These are phyloP conservation scores for Nannobrachium achirus DNA, from an alignment of 2,113 vertebrate genomes.

Conservation along the genomic window DNA sequence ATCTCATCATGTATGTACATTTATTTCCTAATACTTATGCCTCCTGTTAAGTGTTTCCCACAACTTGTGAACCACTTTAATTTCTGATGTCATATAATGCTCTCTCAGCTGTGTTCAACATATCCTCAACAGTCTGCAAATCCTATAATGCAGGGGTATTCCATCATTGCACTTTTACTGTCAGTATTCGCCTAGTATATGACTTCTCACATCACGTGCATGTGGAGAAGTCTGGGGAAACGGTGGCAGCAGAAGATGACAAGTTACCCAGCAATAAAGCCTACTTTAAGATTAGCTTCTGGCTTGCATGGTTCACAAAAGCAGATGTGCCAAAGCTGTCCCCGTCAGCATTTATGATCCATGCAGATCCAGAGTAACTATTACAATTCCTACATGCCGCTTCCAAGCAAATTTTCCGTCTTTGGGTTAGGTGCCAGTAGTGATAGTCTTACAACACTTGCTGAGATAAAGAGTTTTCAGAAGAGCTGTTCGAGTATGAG, in stretches of 20 bases:
- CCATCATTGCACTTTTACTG: slow-evolving; percentile 23
- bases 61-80: slow-evolving; percentile 45
- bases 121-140: slow-evolving; percentile 14
- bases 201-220: slow-evolving; percentile 19
- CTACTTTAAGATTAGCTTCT: not conserved
- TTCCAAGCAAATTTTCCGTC: no score
- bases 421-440: no score
- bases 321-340: no score
- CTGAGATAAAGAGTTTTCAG: not conserved
- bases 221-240: slow-evolving; percentile 1
- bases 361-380: no score
- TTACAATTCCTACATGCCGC: no score
- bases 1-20: slow-evolving; percentile 30
- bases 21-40: slow-evolving; percentile 35
- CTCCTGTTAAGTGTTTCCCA: slow-evolving; percentile 42
- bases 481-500: not conserved
- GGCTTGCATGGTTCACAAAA: not conserved
- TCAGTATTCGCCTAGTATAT: slow-evolving; percentile 22
- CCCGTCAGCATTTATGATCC: no score
- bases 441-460: not conserved
- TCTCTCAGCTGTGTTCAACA: slow-evolving; percentile 33
- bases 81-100: no score
- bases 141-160: slow-evolving; percentile 24
- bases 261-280: no score
- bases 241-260: not conserved